These are phyloP conservation scores for Todiramphus chloris DNA, from an alignment of 2,113 vertebrate genomes.

Conservation along the genomic window DNA sequence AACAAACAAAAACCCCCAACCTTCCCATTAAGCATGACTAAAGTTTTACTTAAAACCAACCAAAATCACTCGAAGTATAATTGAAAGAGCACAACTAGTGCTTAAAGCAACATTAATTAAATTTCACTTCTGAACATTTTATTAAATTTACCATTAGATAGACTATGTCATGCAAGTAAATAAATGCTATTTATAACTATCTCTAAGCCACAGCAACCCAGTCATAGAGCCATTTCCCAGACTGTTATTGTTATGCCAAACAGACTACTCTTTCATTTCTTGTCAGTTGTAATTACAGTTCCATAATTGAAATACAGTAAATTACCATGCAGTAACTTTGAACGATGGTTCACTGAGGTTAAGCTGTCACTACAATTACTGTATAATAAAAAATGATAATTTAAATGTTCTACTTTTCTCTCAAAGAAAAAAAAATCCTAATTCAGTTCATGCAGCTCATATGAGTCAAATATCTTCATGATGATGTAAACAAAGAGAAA, in stretches of 20 bases:
- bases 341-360: constrained; percentile 79
- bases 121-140: not conserved
- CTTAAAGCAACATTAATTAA: not conserved
- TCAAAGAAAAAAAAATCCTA: constrained; percentile 23
- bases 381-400: constrained; percentile 39
- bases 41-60: not conserved
- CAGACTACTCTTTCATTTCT: constrained; percentile 85
- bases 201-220: constrained; percentile 74
- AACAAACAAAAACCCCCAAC: not conserved
- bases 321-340: constrained; percentile 60
- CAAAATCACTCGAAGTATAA: not conserved
- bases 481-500: constrained; percentile 39
- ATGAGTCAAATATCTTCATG: constrained; percentile 56
- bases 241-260: constrained; percentile 80
- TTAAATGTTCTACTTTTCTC: constrained; percentile 44
- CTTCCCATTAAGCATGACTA: not conserved
- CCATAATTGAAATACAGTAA: constrained; percentile 75
- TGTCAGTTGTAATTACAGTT: constrained; percentile 74
- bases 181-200: constrained; percentile 36
- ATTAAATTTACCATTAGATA: constrained; percentile 18
- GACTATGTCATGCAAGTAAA: not conserved
- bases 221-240: constrained; percentile 74
- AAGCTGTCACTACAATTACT: constrained; percentile 79
- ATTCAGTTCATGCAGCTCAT: constrained; percentile 73
- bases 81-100: not conserved